A percentile compares a stretch with the other conserved stretches of the same genome.
These are phyloP conservation scores for Lasioglossum baleicum DNA, from an alignment of 1,140 invertebrate species.

Conservation along the genomic window DNA sequence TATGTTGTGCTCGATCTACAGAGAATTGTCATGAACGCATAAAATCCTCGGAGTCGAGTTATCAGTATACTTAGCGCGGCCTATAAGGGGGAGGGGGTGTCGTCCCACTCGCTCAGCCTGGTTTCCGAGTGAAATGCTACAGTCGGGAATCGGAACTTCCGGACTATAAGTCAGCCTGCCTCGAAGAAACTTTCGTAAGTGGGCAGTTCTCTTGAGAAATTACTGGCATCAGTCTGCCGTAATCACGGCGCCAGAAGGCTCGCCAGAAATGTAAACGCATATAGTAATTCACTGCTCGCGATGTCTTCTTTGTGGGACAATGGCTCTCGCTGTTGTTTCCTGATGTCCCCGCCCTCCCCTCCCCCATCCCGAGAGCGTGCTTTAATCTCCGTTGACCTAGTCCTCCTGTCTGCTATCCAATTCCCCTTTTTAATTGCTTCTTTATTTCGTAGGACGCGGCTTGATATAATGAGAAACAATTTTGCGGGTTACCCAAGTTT, in stretches of 20 bases:
- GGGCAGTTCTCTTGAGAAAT: slow-evolving; percentile 65
- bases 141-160: slow-evolving; percentile 36
- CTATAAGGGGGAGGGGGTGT: slow-evolving; percentile 12
- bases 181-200: slow-evolving; percentile 62
- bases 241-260: slow-evolving; percentile 56
- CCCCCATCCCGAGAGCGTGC: no score
- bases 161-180: slow-evolving; percentile 47
- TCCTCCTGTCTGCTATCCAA: no score
- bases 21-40: slow-evolving; percentile 2
- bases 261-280: slow-evolving; percentile 58
- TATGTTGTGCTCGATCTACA: not conserved
- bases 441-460: not conserved
- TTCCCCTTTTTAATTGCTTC: not conserved
- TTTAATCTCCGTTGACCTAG: no score
- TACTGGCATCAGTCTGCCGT: slow-evolving; percentile 60
- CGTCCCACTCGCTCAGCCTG: not conserved
- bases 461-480: not conserved
- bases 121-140: not conserved
- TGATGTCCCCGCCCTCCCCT: slow-evolving; percentile 6
- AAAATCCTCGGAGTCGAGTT: not conserved
- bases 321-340: slow-evolving; percentile 27
- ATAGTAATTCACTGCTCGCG: slow-evolving; percentile 49
- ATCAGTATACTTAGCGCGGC: not conserved
- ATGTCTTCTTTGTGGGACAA: slow-evolving; percentile 48
- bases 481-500: not conserved